These are phyloP conservation scores for Salminus brasiliensis DNA, from an alignment of 2,113 vertebrate genomes.

Conservation along the genomic window DNA sequence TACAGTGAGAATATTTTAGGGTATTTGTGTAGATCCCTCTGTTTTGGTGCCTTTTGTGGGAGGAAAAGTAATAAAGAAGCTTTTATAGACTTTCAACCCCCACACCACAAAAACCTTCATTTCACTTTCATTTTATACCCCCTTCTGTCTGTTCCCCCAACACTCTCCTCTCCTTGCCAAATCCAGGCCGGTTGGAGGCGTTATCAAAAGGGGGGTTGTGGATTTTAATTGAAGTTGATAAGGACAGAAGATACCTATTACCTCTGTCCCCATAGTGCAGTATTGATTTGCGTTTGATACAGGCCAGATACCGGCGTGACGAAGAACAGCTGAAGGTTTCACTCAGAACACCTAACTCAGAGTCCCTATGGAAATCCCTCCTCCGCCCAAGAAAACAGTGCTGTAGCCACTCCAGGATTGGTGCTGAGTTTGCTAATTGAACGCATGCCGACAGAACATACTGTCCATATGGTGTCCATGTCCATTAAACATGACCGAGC, in stretches of 20 bases:
- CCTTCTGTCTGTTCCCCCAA: neutral
- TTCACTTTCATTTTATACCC: slow-evolving; percentile 50
- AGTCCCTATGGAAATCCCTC: neutral
- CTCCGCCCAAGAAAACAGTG: neutral
- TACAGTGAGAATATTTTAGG: slow-evolving; percentile 72
- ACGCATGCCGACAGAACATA: too few relatives aligned
- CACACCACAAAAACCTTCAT: neutral
- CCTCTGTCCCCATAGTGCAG: slow-evolving; percentile 7
- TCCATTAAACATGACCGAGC: too few relatives aligned
- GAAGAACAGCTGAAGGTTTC: slow-evolving; percentile 10
- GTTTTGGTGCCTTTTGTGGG: slow-evolving; percentile 70
- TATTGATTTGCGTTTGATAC: slow-evolving; percentile 27
- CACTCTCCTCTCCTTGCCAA: neutral
- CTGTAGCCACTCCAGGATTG: too few relatives aligned
- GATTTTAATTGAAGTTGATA: slow-evolving; percentile 42
- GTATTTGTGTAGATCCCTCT: slow-evolving; percentile 70
- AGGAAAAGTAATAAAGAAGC: slow-evolving; percentile 68
- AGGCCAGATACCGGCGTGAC: slow-evolving; percentile 11
- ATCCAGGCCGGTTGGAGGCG: slow-evolving; percentile 9
- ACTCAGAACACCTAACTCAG: neutral
- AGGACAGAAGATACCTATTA: slow-evolving; percentile 20
- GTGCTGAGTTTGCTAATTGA: neutral
- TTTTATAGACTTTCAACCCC: slow-evolving; percentile 9
- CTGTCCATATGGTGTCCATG: too few relatives aligned
- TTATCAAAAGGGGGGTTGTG: slow-evolving; percentile 23